Base-by-base conservation (phyloP, 2,888 invertebrate species). In the Mesorhabditis spiculigera region DNA sequence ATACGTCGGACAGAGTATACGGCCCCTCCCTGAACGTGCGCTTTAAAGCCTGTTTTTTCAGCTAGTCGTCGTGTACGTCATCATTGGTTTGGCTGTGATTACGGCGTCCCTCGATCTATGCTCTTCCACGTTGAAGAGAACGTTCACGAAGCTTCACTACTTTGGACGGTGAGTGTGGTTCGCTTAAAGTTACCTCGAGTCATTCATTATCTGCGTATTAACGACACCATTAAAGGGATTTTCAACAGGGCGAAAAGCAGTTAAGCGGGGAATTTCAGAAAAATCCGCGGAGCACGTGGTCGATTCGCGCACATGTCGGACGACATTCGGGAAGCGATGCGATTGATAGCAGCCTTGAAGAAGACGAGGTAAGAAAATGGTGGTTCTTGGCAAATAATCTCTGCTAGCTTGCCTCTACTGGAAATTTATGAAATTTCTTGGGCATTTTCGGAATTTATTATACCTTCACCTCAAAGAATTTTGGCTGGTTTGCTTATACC, bases 71-170 rank as follows among this genome's bases (percentile, higher is more conserved):
- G 73, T 80, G 64, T 86, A 86, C 75, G 86, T 86, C 6, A 84
- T 86, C 50, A 85, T 86, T 67, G 86, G 86, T 45, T 74, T 86
- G 66, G 86, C 86, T 64, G 86, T 86, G 28, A 84, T 86, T 73
- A 86, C 86, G 5, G 86, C 28, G 3, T 82, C 82, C 13, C 72
- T 86, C 28, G 86, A 86, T 76, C 71, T 86, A 68, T 86, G 86
- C 72, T 81, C 81, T 43, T 82, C 83, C 5, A 86, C 86, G n/a
- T 75, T 86, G 63, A 86, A 86, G 75, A 71, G 84, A 63, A 83
- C 85, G 43, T 86, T 77, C 77, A 84, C 83, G 28, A 86, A 86
- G 71, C 75, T 86, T 63, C 86, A 86, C 75, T 86, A 86, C 73
- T 86, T 86, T 68, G 86, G 86, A 45, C 73, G 82, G 4, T 80